phyloP scores from a whole-genome alignment of 2,888 invertebrate species.

The Gordius sp. region DNA sequence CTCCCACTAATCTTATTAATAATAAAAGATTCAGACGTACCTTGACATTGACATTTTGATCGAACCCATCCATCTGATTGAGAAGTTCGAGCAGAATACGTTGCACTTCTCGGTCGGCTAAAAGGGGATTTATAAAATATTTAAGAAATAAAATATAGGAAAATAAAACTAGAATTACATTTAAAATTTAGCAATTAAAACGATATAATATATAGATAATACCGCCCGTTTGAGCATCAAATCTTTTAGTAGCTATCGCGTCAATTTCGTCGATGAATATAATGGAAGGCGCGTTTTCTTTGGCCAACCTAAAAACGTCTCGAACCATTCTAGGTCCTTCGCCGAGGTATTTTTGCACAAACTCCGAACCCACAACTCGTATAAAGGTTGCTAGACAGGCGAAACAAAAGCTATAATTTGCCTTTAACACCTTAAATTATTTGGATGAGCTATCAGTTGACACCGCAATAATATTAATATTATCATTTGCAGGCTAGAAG shows the following conservation, averaged over 20 bases:
- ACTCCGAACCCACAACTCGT: conserved; percentile 92
- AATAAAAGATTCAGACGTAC: conserved; percentile 30
- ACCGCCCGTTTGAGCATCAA: conserved; percentile 80
- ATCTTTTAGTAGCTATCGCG: conserved; percentile 93
- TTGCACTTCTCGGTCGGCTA: conserved; percentile 84
- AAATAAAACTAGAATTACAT: background rate
- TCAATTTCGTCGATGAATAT: conserved; percentile 99
- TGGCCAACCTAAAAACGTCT: conserved; percentile 88
- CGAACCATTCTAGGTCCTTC: conserved; percentile 98
- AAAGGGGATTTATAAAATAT: conserved; percentile 18
- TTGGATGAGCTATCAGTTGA: too few species aligned
- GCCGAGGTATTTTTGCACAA: conserved; percentile 93
- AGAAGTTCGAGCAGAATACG: conserved; percentile 77
- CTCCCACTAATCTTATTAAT: background rate
- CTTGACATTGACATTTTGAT: conserved; percentile 98
- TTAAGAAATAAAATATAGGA: conserved; percentile 12
- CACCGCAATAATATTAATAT: too few species aligned
- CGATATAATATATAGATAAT: conserved; percentile 12
- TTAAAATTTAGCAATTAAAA: too few species aligned
- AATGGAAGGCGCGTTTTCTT: conserved; percentile 94
- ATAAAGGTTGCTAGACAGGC: conserved; percentile 56
- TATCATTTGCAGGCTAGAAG: too few species aligned
- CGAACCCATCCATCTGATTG: conserved; percentile 99
- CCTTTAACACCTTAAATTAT: too few species aligned
- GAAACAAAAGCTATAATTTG: background rate